Evolutionary conservation across 2,113 vertebrate species (phyloP).

Genomic region (Semnornis frantzii): DNA sequence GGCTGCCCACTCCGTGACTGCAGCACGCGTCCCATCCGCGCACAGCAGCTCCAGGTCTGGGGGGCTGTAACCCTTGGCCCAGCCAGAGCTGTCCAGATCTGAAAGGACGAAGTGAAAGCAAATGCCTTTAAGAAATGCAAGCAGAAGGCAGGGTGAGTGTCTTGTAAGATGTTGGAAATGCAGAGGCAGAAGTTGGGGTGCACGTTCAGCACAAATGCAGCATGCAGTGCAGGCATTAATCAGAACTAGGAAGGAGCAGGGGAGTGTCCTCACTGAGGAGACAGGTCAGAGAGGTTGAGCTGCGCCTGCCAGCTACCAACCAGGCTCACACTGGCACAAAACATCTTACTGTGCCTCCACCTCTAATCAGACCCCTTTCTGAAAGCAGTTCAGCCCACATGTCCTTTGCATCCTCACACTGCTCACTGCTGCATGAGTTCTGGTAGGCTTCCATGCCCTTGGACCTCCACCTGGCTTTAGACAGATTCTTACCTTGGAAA

Average conservation of each 20-base stretch:
- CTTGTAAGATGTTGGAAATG: background rate
- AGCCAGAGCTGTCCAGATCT: conserved; percentile 82
- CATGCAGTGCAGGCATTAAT: background rate
- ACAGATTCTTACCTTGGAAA: background rate
- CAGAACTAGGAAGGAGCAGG: background rate
- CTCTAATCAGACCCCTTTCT: background rate
- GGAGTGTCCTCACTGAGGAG: background rate
- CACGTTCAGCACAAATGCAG: background rate
- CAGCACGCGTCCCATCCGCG: conserved; percentile 71
- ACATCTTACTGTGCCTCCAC: background rate
- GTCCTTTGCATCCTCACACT: background rate
- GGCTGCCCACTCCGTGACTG: conserved; percentile 82
- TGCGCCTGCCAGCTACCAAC: background rate
- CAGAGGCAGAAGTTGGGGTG: background rate
- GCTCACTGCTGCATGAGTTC: background rate
- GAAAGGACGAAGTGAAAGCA: background rate
- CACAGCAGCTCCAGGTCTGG: conserved; percentile 87
- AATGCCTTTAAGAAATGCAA: background rate
- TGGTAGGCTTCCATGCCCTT: background rate
- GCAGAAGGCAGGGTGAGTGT: background rate
- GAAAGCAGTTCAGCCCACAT: background rate
- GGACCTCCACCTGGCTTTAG: background rate
- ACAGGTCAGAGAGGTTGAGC: background rate
- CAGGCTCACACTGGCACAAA: background rate
- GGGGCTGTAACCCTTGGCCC: conserved; percentile 75